Percentiles rank a stretch among this genome's conserved stretches.
Conservation (phyloP, 2,113 vertebrate genomes). For the Muntiacus reevesi region DNA sequence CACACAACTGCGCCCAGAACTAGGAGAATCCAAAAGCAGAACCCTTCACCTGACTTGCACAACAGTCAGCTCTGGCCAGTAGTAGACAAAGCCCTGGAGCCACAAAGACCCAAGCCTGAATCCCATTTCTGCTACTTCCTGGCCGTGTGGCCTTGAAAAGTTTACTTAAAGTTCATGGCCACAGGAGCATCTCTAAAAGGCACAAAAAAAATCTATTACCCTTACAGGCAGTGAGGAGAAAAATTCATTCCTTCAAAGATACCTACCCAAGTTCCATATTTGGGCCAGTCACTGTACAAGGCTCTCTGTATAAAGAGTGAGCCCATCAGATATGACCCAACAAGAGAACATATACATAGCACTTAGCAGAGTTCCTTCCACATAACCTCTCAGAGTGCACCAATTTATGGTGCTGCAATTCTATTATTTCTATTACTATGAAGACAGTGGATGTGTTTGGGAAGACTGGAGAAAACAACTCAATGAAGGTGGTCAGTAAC, state of each 20-base stretch:
- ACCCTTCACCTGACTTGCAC: accelerated
- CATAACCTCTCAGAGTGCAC: background rate
- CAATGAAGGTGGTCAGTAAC: background rate
- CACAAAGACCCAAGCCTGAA: background rate
- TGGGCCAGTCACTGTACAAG: background rate
- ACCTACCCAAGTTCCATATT: background rate
- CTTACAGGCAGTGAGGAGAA: background rate
- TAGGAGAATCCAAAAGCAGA: background rate
- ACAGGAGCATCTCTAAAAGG: background rate
- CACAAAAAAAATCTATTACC: background rate
- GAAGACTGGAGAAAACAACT: background rate
- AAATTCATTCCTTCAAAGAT: background rate
- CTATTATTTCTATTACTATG: background rate
- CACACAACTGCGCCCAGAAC: background rate
- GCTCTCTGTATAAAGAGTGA: accelerated
- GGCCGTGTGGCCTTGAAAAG: background rate
- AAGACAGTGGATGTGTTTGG: background rate
- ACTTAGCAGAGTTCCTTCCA: background rate
- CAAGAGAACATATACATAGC: accelerated
- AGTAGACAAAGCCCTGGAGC: accelerated
- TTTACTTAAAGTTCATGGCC: background rate
- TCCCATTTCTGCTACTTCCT: background rate
- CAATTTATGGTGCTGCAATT: background rate
- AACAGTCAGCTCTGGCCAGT: accelerated
- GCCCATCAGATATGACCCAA: background rate